phyloP scores from a whole-genome alignment of 2,888 invertebrate species.

The Rotaria sp. region DNA sequence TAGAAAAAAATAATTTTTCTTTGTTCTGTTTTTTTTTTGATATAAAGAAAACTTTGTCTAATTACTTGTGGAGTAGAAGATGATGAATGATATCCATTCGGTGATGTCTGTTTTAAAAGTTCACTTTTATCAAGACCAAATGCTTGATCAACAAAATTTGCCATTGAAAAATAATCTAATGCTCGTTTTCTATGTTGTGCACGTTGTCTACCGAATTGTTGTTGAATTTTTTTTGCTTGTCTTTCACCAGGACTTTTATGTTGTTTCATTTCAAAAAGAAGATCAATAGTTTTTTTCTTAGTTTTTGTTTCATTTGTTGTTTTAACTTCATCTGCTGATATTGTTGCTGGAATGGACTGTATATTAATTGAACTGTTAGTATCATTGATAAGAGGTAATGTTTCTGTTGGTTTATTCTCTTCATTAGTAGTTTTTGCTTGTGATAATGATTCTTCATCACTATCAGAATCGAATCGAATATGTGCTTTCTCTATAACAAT shows the following conservation, averaged over 20 bases:
- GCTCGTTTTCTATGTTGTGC: not conserved
- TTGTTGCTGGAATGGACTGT: not conserved
- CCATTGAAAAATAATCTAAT: not conserved
- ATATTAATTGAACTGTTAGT: not conserved
- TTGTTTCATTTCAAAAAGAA: constrained; percentile 6
- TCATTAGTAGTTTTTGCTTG: not conserved
- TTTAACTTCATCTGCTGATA: not conserved
- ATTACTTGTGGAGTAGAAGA: not conserved
- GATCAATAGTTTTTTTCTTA: not conserved
- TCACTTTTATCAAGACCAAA: not conserved
- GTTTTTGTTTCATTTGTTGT: not conserved
- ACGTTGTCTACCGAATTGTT: not conserved
- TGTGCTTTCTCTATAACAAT: not conserved
- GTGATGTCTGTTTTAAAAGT: not conserved
- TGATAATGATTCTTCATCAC: not conserved
- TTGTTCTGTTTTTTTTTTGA: not conserved
- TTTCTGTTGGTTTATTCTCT: not conserved
- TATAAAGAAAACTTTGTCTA: not conserved
- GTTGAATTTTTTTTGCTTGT: not conserved
- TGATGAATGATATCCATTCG: not conserved
- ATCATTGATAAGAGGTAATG: not conserved
- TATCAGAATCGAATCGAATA: constrained; percentile 12
- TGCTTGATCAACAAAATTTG: constrained; percentile 20
- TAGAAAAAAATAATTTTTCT: not conserved
- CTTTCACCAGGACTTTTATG: not conserved